Evolutionary conservation across 2,888 invertebrate genomes (phyloP), one percentile per base, ranked within the genome.

Genomic region (Pecten maximus): DNA sequence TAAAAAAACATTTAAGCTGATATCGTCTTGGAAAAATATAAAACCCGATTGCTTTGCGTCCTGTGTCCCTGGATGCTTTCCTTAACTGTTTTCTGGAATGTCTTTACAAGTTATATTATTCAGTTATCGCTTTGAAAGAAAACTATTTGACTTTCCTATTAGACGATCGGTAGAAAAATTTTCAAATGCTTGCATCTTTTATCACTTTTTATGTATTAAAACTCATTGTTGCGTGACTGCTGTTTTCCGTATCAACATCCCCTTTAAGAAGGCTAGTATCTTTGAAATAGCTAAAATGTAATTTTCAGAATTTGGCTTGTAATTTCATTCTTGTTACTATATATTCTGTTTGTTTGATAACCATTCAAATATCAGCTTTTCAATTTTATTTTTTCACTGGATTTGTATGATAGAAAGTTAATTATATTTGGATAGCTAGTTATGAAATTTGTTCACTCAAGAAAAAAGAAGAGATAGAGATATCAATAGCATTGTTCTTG

Each of bases 221-320:
- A n/a, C 15, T 74, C 10, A 35, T 28, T 74, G 19, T 74, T 74
- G 28, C 74, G 74, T 74, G 74, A 74, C 74, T 74, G 74, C 35
- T 6, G 74, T 74, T 3, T 28, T 8, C 74, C 10, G 10, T 74
- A 74, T 74, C 74, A 74, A 74, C 74, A 74, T 74, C 35, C 35
- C 16, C 74, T 74, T 74, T 8, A 74, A 74, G 74, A 74, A 35
- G 35, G 74, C 74, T 15, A 74, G 74, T 74, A 74, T 74, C 74
- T 74, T 74, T 74, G 28, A 74, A 74, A 74, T 35, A 23, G 28
- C 74, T 74, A 12, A 44, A 74, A 74, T 74, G 35, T 74, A 74
- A 74, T 74, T 74, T 74, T 74, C 74, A 28, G 35, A 74, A 74
- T 28, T 74, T 74, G 74, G 35, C 74, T 35, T 74, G 35, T 74